Evolutionary conservation across 2,888 invertebrate genomes (phyloP), one percentile per base, ranked within the genome.

Genomic region (Ichneumon xanthorius): DNA sequence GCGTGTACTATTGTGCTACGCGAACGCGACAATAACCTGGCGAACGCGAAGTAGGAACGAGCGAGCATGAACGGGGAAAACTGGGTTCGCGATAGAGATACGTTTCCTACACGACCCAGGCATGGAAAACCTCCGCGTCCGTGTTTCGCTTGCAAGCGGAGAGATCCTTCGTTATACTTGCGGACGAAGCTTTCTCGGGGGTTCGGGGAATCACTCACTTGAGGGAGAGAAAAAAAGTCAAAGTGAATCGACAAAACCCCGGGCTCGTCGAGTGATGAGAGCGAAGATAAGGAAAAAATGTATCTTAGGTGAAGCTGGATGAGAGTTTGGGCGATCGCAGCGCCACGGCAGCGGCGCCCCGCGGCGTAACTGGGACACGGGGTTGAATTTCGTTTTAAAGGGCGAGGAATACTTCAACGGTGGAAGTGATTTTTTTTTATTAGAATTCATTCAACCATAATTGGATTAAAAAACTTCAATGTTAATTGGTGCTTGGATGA

Each of bases 11-110:
- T 67, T 63, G 75, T 58, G 67, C 70, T 22, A 48, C 50, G 75
- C 79, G 58, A 82, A 76, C 40, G 65, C 71, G 75, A 80, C 50
- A 72, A 80, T 82, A 82, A 85, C 55, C 75, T 22, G 14, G 45
- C 72, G 58, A 80, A 72, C 37, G 67, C 33, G 45, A 48, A 16
- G 45, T 61, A 16, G 83, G 45, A 45, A 37, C 45, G 73, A 76
- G 67, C 75, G 33, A 45, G 26, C 63, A 55, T 16, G 75, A 53
- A 68, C 72, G 71, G n/a, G 80, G 68, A 61, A 80, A 77, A 26
- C 53, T 53, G 78, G 30, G 68, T 73, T 50, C 22, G 77, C 70
- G 73, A 50, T 58, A 79, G 53, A 65, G 75, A 82, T 79, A 82
- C 40, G 75, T 78, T 71, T 45, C 71, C 48, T 73, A 16, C 37